Evolutionary conservation across 1,140 invertebrate species (phyloP), one percentile per base, ranked within the genome.

Genomic region (Phthorimaea operculella): DNA sequence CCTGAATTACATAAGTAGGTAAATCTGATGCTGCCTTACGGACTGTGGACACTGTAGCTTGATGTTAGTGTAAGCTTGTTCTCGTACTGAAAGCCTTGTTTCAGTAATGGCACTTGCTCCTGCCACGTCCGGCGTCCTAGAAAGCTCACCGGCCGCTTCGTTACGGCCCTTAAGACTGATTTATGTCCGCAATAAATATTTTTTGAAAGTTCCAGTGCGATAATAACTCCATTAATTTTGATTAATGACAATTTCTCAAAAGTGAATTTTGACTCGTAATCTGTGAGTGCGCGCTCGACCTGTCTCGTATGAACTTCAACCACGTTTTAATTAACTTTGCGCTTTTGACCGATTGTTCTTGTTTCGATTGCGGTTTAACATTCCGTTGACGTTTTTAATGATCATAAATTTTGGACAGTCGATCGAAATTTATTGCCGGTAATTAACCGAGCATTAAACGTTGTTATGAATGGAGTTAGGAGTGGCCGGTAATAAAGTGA

Each of bases 141-240:
- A 83, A 81, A 80, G 69, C 70, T 76, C 71, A 63, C 60, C 52
- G 62, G 61, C 65, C 61, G 69, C 70, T 76, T 77, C 80, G 76
- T 79, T 80, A 75, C 71, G 78, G 74, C 78, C 76, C 77, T 83
- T 81, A 81, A 68, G 52, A 73, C 72, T 83, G 79, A 84, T 83
- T 84, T 83, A 84, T 80, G 74, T 63, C 52, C 57, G 73, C 68
- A 73, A 81, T 84, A 83, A 84, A 83, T 84, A 84, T 83, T 80
- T 83, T 83, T 79, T 83, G 76, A 81, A 84, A 84, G 75, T 83
- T 72, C 56, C 65, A 75, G 68, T 77, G 76, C 79, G 78, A 83
- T 83, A 84, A 84, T 83, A 84, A 84, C 79, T 84, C 79, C 81
- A 84, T 84, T 84, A 81, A 84, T 77, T 83, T 84, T 84, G 81